Percentiles rank a stretch among this genome's conserved stretches.
Conservation (phyloP, 1,140 invertebrate genomes). For the Arion vulgaris region DNA sequence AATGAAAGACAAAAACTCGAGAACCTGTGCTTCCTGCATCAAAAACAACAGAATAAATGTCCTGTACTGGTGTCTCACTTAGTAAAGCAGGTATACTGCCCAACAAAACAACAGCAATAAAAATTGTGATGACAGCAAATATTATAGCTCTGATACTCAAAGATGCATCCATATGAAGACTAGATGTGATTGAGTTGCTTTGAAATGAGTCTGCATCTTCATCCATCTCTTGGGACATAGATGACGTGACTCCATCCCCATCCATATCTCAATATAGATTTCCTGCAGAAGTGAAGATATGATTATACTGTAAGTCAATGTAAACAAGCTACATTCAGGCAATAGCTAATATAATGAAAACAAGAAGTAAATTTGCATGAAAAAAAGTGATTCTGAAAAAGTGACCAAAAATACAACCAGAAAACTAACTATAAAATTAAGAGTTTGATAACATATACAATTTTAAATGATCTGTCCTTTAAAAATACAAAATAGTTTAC, state of each 20-base stretch:
- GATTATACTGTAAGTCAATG: too few species aligned
- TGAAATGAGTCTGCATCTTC: background rate
- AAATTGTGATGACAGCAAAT: background rate
- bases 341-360: too few species aligned
- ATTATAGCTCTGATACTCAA: background rate
- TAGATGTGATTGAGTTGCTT: background rate
- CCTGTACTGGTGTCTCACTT: background rate
- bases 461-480: too few species aligned
- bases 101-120: background rate
- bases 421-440: too few species aligned
- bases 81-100: background rate
- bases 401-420: too few species aligned
- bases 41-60: conserved; percentile 91
- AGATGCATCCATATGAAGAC: background rate
- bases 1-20: conserved; percentile 90
- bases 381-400: too few species aligned
- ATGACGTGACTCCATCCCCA: background rate
- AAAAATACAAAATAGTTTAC: too few species aligned
- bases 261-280: background rate
- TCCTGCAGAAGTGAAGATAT: background rate
- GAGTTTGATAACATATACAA: too few species aligned
- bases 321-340: too few species aligned
- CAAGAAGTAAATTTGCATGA: too few species aligned
- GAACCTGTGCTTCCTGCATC: conserved; percentile 97
- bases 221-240: background rate